These are phyloP conservation scores for Cygnus atratus DNA, from an alignment of 2,113 vertebrate genomes.

Conservation along the genomic window DNA sequence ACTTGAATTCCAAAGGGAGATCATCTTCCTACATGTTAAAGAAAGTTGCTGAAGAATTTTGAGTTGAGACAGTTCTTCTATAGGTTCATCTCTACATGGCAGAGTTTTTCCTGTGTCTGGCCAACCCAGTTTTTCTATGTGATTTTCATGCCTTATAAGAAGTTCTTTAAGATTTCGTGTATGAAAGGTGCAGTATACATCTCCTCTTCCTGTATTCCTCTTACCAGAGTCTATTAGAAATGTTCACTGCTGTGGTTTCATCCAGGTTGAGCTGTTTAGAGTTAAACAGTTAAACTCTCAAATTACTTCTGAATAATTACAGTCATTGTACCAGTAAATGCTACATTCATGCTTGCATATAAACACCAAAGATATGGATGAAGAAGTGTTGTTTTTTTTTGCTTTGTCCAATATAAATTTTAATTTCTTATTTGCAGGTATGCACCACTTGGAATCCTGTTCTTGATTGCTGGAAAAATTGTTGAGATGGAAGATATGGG, in stretches of 20 bases:
- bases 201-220: background rate
- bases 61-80: background rate
- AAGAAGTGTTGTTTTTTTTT: background rate
- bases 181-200: background rate
- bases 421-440: conserved; percentile 81
- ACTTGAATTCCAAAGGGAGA: background rate
- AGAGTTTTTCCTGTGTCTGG: background rate
- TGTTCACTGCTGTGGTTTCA: background rate
- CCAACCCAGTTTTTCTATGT: background rate
- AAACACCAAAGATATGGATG: background rate
- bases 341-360: background rate
- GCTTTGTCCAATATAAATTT: background rate
- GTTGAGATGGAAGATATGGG: conserved; percentile 99
- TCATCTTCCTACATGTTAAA: background rate
- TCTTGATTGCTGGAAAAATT: conserved; percentile 96
- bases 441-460: conserved; percentile 93
- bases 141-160: conserved; percentile 36
- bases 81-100: background rate
- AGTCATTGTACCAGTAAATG: background rate
- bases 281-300: background rate
- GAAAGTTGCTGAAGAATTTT: background rate
- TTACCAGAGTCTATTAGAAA: background rate
- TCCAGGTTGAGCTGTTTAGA: background rate
- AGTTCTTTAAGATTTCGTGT: background rate
- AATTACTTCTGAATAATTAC: background rate